phyloP scores from a whole-genome alignment of 2,888 invertebrate species.

The Calliopum simillimum region DNA sequence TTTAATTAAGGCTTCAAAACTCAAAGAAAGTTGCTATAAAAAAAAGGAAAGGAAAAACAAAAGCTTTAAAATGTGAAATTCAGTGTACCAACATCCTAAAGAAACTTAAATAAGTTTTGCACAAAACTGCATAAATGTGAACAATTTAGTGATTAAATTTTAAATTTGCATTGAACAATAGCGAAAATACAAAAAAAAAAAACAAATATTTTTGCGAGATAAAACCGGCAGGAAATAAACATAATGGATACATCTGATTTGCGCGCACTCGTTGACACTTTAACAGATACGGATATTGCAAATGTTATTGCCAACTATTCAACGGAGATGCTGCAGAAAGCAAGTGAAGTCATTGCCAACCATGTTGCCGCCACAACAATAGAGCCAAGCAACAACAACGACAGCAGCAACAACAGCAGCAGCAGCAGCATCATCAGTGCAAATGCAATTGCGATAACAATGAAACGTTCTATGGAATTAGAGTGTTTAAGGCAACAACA shows the following conservation, averaged over 20 bases:
- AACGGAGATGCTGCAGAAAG: slow-evolving; percentile 54
- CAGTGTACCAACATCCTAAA: too few species aligned
- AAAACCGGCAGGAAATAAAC: background rate
- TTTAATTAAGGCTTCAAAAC: too few species aligned
- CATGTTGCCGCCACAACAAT: slow-evolving; percentile 16
- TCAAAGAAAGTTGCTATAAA: too few species aligned
- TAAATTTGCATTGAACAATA: too few species aligned
- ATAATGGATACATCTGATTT: slow-evolving; percentile 55
- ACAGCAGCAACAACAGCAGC: slow-evolving; percentile 5
- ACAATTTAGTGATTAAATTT: too few species aligned
- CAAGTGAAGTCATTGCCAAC: slow-evolving; percentile 51
- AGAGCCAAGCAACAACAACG: background rate
- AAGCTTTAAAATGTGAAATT: too few species aligned
- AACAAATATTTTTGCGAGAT: too few species aligned
- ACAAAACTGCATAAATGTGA: too few species aligned
- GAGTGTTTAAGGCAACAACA: slow-evolving; percentile 53
- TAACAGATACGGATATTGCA: slow-evolving; percentile 51
- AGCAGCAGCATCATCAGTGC: slow-evolving; percentile 28
- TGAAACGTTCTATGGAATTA: slow-evolving; percentile 55
- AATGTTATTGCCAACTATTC: slow-evolving; percentile 58
- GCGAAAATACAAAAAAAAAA: background rate
- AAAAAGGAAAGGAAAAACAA: too few species aligned
- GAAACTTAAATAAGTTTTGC: too few species aligned
- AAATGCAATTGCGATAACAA: slow-evolving; percentile 32
- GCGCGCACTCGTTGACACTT: slow-evolving; percentile 53